Evolutionary conservation across 2,113 vertebrate genomes (phyloP), one percentile per base, ranked within the genome.

Genomic region (Laticauda colubrina): DNA sequence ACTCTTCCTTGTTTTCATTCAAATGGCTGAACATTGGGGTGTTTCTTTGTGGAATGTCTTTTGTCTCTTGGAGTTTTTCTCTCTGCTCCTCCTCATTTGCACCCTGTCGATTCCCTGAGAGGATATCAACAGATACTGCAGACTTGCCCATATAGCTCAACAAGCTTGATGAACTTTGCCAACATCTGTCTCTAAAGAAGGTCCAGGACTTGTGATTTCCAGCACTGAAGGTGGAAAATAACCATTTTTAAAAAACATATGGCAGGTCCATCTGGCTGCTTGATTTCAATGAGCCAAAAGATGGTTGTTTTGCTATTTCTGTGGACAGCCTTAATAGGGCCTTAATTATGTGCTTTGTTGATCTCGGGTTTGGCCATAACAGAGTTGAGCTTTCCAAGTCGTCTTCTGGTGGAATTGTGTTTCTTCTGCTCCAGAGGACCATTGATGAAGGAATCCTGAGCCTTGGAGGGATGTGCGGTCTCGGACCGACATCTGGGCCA

Each of bases 21-120:
- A 15, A 12, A 34, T 86, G 85, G 14, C 87, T 26, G 39, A 0
- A 57, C 29, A 18, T 34, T 57, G 0, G 0, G 64, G 55, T 0
- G n/a, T 43, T 93, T 55, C 26, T 5, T 4, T 10, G 1, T 1
- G 14, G 9, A 54, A 12, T 12, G 56, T 43, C 24, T 59, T 89
- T 89, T 21, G 10, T 45, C 34, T 45, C 56, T 29, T 57, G 55
- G 21, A 26, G 39, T 39, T 7, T 7, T 59, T 53, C 34, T 43
- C 39, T 61, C 54, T 57, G 34, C 18, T 2, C 54, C n/a, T 56
- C 55, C 3, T 55, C 57, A 5, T 26, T 61, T 43, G 34, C 12
- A 9, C 11, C n/a, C 34, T 14, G 54, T 2, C 5, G 7, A 34
- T 56, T 56, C 53, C n/a, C 14, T 10, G 21, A 23, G 89, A 24